Evolutionary conservation across 2,113 vertebrate genomes (phyloP).

Genomic region (Calypte anna): DNA sequence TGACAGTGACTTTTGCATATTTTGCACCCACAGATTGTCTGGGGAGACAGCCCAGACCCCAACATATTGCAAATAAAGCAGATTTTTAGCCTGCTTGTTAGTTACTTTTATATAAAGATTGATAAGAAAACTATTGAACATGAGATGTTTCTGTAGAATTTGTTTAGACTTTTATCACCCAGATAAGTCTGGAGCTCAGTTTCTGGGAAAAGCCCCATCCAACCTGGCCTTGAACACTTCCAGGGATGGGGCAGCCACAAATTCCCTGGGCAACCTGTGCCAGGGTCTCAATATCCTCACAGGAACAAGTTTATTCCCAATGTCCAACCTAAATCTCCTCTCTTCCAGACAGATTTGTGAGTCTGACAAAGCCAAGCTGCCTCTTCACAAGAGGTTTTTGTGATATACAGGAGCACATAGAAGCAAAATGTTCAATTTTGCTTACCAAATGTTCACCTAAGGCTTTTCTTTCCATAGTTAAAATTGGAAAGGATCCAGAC

Average conservation of each 20-base stretch:
- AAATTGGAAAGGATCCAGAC: background rate
- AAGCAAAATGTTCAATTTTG: background rate
- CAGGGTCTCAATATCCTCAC: no score
- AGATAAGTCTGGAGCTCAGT: background rate
- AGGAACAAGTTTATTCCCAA: no score
- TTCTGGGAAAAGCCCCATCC: background rate
- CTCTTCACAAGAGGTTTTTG: background rate
- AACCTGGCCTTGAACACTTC: no score
- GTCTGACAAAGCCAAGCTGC: background rate
- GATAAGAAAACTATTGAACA: background rate
- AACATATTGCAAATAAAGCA: background rate
- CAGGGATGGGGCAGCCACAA: no score
- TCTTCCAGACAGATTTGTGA: no score
- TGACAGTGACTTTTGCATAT: background rate
- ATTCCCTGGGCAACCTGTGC: no score
- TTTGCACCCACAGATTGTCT: background rate
- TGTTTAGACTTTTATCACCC: background rate
- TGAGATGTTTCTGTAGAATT: background rate
- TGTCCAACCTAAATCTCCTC: no score
- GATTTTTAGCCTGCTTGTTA: background rate
- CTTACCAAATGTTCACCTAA: background rate
- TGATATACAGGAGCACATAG: rapidly evolving
- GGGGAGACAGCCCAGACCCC: background rate
- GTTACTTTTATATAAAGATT: background rate
- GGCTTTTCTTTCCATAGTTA: background rate